Base-by-base conservation (phyloP, 2,797 vertebrate genomes). In the Aulostomus chinensis region DNA sequence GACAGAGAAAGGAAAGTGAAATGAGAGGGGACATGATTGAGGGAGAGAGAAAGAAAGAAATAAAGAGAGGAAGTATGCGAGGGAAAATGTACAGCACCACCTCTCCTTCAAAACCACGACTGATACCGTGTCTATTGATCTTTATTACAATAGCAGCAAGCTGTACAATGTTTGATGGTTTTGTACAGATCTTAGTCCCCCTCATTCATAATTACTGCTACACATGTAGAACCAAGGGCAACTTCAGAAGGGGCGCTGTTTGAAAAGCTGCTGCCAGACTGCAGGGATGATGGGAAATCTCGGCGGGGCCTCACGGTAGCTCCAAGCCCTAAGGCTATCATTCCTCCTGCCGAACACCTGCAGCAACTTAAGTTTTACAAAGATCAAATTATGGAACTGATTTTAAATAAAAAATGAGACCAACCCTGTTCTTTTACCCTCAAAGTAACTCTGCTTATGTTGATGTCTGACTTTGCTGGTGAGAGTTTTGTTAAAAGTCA, bases 161-260 rank as follows among this genome's bases (percentile, higher is more conserved):
- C 88, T 89, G 89, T 91, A 91, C 88, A 89, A 91, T 86, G 86
- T 91, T 90, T 91, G 90, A 92, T 91, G 90, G 86, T 90, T 91
- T 90, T 91, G 90, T 92, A 90, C 88, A 88, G 89, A 90, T 92
- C 91, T 90, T 91, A 91, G 88, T 91, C 86, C 79, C 85, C 89
- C 90, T 93, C 90, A 93, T 92, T 91, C 86, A 92, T 92, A 91
- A 93, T 93, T 92, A 93, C 88, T 89, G 86, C 86, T 92, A 92
- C 91, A 93, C 88, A 89, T 91, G 91, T 92, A 91, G 89, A 91
- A 93, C 90, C 91, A 93, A 93, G 92, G 91, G 91, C 90, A 92
- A 91, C 91, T 92, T 92, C 91, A 91, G 90, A 91, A 78, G 80
- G 84, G 86, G 86, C 83, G 86, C 80, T 72, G 79, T 85, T 78